These are phyloP conservation scores for Tolmerus cingulatus DNA, from an alignment of 2,888 invertebrate genomes.

Conservation along the genomic window DNA sequence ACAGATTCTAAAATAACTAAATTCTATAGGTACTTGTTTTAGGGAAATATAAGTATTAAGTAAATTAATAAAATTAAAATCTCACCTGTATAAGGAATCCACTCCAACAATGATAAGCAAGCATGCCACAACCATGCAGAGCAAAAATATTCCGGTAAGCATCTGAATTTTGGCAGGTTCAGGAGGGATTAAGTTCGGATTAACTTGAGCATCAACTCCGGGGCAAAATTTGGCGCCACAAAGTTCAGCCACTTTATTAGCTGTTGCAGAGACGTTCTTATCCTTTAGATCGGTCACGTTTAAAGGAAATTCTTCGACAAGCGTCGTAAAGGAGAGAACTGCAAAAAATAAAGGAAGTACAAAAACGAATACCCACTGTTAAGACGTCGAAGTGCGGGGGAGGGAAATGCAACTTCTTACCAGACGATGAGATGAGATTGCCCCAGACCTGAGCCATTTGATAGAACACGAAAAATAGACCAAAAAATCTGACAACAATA, in stretches of 20 bases:
- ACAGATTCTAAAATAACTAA: too few relatives aligned
- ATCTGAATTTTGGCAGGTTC: slow-evolving; percentile 76
- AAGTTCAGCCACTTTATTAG: slow-evolving; percentile 66
- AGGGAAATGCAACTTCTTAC: slow-evolving; percentile 60
- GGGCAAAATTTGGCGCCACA: slow-evolving; percentile 83
- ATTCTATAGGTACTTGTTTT: too few relatives aligned
- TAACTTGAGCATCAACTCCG: slow-evolving; percentile 65
- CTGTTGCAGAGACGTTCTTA: slow-evolving; percentile 26
- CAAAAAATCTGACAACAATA: slow-evolving; percentile 90
- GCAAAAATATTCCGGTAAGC: slow-evolving; percentile 82
- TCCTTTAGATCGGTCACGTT: background rate
- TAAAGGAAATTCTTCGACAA: slow-evolving; percentile 40
- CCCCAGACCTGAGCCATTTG: slow-evolving; percentile 97
- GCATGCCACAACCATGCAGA: slow-evolving; percentile 79
- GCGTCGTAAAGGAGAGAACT: slow-evolving; percentile 55
- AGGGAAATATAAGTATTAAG: background rate
- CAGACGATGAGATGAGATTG: slow-evolving; percentile 86
- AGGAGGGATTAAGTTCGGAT: slow-evolving; percentile 77
- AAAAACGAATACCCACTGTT: background rate
- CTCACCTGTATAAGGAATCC: slow-evolving; percentile 79
- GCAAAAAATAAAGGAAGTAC: too few relatives aligned
- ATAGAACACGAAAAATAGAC: slow-evolving; percentile 95
- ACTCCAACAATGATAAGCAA: slow-evolving; percentile 79
- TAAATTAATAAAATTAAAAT: background rate
- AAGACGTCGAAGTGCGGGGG: background rate